Evolutionary conservation across 2,113 vertebrate species (phyloP), one percentile per base, ranked within the genome.

Genomic region (Gnathonemus echidnorhynchus): DNA sequence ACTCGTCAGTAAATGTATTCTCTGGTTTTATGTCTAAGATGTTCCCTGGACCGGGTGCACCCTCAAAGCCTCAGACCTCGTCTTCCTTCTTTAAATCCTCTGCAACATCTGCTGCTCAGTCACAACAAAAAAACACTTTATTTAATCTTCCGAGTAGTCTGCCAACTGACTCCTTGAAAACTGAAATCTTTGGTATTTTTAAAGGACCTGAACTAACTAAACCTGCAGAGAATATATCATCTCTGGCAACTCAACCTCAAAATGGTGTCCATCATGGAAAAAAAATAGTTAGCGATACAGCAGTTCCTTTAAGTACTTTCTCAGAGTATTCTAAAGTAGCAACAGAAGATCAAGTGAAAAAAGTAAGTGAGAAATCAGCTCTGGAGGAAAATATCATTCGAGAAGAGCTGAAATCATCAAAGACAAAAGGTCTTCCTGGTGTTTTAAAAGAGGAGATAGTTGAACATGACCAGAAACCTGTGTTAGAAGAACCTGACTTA

Each of bases 1-100:
- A 93, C 90, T 95, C 95, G 87, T 95, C 96, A 52, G 94, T 94
- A 90, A 95, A 97, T 94, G 94, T 96, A 89, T 97, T 99, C 95
- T 98, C 98, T 92, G 97, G 97, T 39, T 98, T 99, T 88, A 96
- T 99, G 95, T 97, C 97, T 62, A 99, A 95, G 94, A 93, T 99
- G 94, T 97, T 97, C 92, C 97, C 97, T 90, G 92, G 93, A 9
- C 92, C 95, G 89, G 95, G 83, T 93, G 93, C 95, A 74, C 93
- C 96, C 5, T 96, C 94, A 80, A 98, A 97, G 95, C 92, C 96
- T 1, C 90, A 94, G 92, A 89, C 96, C 42, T 95, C 96, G 88
- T 91, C 95, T 90, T 93, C 96, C 21, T 92, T 96, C 87, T 96
- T 96, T 93, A 95, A 93, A 53, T 93, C 95, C 48, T 92, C 94